A percentile compares a stretch with the other conserved stretches of the same genome.
Evolutionary conservation across 2,888 invertebrate species (phyloP).

Genomic region (Lycia hirtaria): DNA sequence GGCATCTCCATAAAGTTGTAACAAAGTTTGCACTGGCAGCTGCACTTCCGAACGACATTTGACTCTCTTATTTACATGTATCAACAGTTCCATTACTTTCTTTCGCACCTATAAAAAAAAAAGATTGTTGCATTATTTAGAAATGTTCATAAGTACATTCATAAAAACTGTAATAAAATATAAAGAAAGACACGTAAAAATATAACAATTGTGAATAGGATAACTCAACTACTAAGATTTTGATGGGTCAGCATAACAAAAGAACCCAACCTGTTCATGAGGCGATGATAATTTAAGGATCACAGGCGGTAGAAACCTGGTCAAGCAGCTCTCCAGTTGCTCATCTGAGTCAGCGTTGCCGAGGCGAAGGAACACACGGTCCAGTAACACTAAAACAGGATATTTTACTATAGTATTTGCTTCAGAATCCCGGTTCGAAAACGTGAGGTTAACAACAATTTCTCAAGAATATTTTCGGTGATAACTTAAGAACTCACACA

Average conservation of each 20-base stretch:
- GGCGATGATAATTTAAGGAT: conserved; percentile 95
- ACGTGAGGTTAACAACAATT: conserved; percentile 38
- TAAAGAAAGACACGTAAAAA: neutral
- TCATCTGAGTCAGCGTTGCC: conserved; percentile 96
- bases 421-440: conserved; percentile 31
- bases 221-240: neutral
- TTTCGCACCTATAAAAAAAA: conserved; percentile 74
- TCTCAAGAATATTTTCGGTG: neutral
- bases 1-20: conserved; percentile 92
- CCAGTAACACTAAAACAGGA: conserved; percentile 89
- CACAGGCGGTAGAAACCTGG: conserved; percentile 93
- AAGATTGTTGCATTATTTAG: neutral
- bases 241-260: neutral
- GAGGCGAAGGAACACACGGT: conserved; percentile 94
- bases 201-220: neutral
- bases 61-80: conserved; percentile 95
- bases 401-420: conserved; percentile 22
- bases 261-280: conserved; percentile 90
- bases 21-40: conserved; percentile 93
- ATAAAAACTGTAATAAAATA: neutral
- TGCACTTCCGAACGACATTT: conserved; percentile 94
- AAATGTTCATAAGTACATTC: neutral
- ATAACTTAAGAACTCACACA: conserved; percentile 60
- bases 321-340: conserved; percentile 92
- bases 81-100: conserved; percentile 96